These are phyloP conservation scores for Penaeus japonicus DNA, from an alignment of 1,140 invertebrate species.

Conservation along the genomic window DNA sequence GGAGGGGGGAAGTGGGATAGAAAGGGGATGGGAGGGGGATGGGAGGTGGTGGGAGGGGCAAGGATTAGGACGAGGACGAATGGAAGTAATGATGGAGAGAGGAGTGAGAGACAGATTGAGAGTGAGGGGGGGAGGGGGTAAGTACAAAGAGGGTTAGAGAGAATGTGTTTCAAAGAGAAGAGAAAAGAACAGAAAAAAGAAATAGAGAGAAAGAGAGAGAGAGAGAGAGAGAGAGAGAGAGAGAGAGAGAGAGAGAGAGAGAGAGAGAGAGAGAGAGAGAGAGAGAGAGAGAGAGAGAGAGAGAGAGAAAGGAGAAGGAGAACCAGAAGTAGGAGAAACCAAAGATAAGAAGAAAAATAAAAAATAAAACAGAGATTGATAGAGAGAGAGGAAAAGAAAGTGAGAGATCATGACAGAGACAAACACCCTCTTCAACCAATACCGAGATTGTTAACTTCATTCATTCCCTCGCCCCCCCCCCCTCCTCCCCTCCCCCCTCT, in stretches of 20 bases:
- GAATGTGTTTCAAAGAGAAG: background rate
- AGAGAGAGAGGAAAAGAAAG: background rate
- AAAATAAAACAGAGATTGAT: background rate
- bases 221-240: background rate
- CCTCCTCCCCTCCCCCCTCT: background rate
- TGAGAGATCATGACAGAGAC: background rate
- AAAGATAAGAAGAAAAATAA: background rate
- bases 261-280: background rate
- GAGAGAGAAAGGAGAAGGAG: background rate
- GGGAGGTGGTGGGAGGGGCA: too few species aligned
- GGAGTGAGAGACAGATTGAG: conserved; percentile 2
- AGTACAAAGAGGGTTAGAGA: background rate
- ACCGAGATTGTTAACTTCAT: too few species aligned
- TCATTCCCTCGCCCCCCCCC: background rate
- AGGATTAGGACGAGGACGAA: too few species aligned
- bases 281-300: background rate
- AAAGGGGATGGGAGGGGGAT: too few species aligned
- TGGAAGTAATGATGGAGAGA: background rate
- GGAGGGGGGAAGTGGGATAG: too few species aligned
- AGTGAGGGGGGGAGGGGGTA: conserved; percentile 19
- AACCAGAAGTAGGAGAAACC: background rate
- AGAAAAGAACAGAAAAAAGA: background rate
- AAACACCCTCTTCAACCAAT: too few species aligned
- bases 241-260: background rate
- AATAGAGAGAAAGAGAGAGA: background rate